These are phyloP conservation scores for Melanotaenia nigrans DNA, from an alignment of 2,797 vertebrate species.

Conservation along the genomic window DNA sequence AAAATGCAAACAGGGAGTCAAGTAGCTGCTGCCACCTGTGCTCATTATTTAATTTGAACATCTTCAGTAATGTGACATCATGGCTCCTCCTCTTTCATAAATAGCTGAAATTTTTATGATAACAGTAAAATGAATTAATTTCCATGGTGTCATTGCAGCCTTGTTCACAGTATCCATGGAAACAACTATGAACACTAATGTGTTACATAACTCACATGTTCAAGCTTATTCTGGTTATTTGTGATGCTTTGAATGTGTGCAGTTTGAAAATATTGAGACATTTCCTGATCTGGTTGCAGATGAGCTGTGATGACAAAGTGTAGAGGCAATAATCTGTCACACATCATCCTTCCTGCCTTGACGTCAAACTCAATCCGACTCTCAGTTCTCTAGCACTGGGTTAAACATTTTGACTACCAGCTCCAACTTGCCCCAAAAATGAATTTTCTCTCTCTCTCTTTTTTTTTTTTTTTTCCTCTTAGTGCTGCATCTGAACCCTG, in stretches of 20 bases:
- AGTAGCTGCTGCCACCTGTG: neutral
- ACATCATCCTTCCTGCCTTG: neutral
- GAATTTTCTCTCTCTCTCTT: neutral
- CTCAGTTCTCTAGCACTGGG: neutral
- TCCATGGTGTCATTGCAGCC: neutral
- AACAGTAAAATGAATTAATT: neutral
- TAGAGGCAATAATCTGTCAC: neutral
- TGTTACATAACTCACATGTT: neutral
- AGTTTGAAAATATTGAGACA: too few relatives aligned
- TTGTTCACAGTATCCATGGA: neutral
- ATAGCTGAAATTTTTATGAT: neutral
- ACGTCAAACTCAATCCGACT: neutral
- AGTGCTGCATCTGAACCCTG: neutral
- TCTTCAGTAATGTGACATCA: neutral
- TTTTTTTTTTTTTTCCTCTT: neutral
- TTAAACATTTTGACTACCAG: neutral
- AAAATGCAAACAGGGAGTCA: neutral
- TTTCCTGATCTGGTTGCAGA: neutral
- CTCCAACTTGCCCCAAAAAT: neutral
- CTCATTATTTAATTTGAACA: neutral
- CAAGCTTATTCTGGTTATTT: neutral
- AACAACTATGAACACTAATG: neutral
- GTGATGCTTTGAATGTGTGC: too few relatives aligned
- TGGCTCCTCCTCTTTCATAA: neutral
- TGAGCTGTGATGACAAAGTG: neutral